Evolutionary conservation across 2,113 vertebrate species (phyloP).

Genomic region (Pituophis catenifer): DNA sequence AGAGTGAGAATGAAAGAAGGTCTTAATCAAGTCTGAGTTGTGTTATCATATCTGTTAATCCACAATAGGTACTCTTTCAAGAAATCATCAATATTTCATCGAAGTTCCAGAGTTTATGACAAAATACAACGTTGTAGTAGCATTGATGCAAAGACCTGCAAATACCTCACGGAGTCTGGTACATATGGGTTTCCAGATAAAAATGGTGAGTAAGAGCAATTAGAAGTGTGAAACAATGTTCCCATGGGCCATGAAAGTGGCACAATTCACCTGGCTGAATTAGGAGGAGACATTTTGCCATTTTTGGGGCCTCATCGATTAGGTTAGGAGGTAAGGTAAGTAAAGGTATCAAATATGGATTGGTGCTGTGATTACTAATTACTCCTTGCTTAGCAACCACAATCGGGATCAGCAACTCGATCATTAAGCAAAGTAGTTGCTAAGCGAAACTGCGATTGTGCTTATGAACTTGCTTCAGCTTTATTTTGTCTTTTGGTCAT

Average conservation of each 20-base stretch:
- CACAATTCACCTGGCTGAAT: neutral
- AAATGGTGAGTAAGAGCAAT: slow-evolving; percentile 52
- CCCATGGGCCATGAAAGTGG: neutral
- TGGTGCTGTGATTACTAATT: neutral
- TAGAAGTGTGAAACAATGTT: neutral
- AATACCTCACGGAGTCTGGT: neutral
- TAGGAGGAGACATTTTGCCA: neutral
- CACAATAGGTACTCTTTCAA: slow-evolving; percentile 45
- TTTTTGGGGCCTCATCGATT: neutral
- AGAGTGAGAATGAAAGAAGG: neutral
- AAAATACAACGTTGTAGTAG: slow-evolving; percentile 57
- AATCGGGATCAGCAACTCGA: neutral
- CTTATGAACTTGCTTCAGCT: neutral
- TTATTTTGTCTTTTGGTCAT: neutral
- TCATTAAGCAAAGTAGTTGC: neutral
- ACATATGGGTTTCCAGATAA: slow-evolving; percentile 53
- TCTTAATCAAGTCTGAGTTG: neutral
- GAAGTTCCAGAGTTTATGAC: slow-evolving; percentile 49
- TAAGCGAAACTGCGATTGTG: neutral
- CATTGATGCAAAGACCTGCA: slow-evolving; percentile 54
- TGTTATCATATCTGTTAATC: neutral
- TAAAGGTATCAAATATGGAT: neutral
- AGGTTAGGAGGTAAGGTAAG: neutral
- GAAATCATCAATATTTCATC: slow-evolving; percentile 55
- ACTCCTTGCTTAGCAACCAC: neutral